phyloP scores from a whole-genome alignment of 2,888 invertebrate species.

The Lymantria monacha region DNA sequence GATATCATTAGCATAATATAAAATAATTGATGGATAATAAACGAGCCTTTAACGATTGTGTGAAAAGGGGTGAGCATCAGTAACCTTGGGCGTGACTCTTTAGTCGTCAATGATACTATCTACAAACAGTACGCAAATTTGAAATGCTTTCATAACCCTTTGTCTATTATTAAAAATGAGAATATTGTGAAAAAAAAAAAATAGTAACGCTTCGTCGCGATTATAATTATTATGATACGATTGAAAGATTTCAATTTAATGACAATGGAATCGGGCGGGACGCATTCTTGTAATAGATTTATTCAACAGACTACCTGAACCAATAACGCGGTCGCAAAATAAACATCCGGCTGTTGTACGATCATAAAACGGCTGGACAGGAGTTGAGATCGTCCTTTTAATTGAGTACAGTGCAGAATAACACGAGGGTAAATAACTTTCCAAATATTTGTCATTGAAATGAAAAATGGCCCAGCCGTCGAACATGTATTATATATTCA shows the following conservation, averaged over 20 bases:
- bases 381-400: slow-evolving; percentile 60
- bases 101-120: slow-evolving; percentile 49
- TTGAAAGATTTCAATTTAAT: slow-evolving; percentile 53
- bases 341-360: slow-evolving; percentile 69
- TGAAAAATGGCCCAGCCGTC: slow-evolving; percentile 73
- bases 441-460: slow-evolving; percentile 79
- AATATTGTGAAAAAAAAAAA: slow-evolving; percentile 21
- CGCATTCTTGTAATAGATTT: slow-evolving; percentile 71
- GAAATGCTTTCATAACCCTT: slow-evolving; percentile 55
- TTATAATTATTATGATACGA: slow-evolving; percentile 54
- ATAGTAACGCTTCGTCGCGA: slow-evolving; percentile 36
- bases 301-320: slow-evolving; percentile 73
- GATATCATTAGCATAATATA: slow-evolving; percentile 45
- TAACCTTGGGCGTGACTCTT: slow-evolving; percentile 60
- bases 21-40: slow-evolving; percentile 62
- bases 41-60: slow-evolving; percentile 70
- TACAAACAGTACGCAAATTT: slow-evolving; percentile 50
- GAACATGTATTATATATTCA: slow-evolving; percentile 62
- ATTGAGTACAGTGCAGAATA: slow-evolving; percentile 64
- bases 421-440: slow-evolving; percentile 76
- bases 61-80: slow-evolving; percentile 58
- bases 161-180: slow-evolving; percentile 19
- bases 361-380: slow-evolving; percentile 56
- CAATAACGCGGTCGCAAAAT: slow-evolving; percentile 67
- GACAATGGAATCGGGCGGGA: slow-evolving; percentile 51